phyloP scores from a whole-genome alignment of 2,888 invertebrate genomes.

The Drosophila fungiperda region DNA sequence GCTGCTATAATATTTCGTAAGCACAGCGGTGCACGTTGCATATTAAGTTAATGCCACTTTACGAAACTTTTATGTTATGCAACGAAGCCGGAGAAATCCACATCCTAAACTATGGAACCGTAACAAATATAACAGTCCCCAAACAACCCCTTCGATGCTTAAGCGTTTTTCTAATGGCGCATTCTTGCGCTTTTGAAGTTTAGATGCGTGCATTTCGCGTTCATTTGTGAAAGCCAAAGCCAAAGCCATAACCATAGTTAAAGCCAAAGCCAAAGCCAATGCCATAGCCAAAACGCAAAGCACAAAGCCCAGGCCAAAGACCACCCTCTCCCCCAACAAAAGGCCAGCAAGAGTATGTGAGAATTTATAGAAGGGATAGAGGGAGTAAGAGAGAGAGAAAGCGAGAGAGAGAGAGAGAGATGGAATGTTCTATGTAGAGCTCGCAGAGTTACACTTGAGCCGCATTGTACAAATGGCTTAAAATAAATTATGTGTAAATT shows the following conservation, averaged over 20 bases:
- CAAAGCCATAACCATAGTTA: conserved; percentile 31
- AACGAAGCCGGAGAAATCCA: conserved; percentile 36
- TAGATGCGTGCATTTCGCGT: conserved; percentile 74
- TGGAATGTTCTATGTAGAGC: conserved; percentile 24
- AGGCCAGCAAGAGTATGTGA: conserved; percentile 4
- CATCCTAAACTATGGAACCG: conserved; percentile 16
- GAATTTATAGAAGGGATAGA: neutral
- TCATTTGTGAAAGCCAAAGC: conserved; percentile 51
- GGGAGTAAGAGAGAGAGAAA: neutral
- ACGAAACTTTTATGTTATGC: conserved; percentile 61
- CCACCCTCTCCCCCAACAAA: conserved; percentile 9
- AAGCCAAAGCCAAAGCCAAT: conserved; percentile 29
- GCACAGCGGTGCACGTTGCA: conserved; percentile 54
- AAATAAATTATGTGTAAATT: conserved; percentile 65
- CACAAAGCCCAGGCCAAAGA: conserved; percentile 9
- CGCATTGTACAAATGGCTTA: conserved; percentile 70
- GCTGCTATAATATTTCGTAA: conserved; percentile 54
- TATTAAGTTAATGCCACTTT: conserved; percentile 67
- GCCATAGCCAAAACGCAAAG: conserved; percentile 22
- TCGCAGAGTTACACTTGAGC: conserved; percentile 58
- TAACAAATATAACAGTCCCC: neutral
- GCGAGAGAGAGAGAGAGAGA: neutral
- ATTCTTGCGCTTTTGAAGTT: conserved; percentile 71
- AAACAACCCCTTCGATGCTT: conserved; percentile 13
- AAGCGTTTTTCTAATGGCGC: conserved; percentile 41